phyloP scores from a whole-genome alignment of 2,888 invertebrate species.

The Oegoconia quadripuncta region DNA sequence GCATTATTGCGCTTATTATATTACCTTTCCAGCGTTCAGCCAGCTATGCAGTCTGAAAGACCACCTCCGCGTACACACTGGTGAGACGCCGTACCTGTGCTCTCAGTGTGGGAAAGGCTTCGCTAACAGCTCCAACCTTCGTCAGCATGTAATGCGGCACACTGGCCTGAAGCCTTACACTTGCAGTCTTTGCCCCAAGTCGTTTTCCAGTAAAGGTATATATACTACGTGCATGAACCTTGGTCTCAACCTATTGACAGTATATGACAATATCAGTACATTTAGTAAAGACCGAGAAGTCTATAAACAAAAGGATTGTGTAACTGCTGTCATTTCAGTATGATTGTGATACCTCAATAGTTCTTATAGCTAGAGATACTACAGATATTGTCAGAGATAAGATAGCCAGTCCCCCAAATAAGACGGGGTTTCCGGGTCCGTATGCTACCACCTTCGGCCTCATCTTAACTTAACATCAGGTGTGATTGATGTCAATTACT shows the following conservation, averaged over 20 bases:
- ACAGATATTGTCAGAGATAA: no score
- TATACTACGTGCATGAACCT: neutral
- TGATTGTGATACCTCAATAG: no score
- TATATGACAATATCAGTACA: neutral
- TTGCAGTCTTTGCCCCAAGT: slow-evolving; percentile 78
- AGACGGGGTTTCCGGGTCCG: no score
- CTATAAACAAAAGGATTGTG: neutral
- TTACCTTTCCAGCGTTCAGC: slow-evolving; percentile 61
- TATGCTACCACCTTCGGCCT: no score
- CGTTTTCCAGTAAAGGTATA: slow-evolving; percentile 75
- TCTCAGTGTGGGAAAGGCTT: slow-evolving; percentile 78
- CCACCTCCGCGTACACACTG: slow-evolving; percentile 74
- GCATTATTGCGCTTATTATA: neutral
- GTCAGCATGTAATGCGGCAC: slow-evolving; percentile 79
- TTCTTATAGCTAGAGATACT: no score
- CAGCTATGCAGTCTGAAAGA: slow-evolving; percentile 77
- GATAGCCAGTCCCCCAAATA: no score
- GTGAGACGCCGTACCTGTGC: slow-evolving; percentile 77
- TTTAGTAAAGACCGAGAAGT: neutral
- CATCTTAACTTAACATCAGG: no score
- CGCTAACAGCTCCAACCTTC: slow-evolving; percentile 74
- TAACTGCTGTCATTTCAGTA: no score
- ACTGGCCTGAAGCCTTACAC: slow-evolving; percentile 72
- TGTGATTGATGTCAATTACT: no score
- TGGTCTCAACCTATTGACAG: no score